These are phyloP conservation scores for Centrocercus urophasianus DNA, from an alignment of 2,113 vertebrate species.

Conservation along the genomic window DNA sequence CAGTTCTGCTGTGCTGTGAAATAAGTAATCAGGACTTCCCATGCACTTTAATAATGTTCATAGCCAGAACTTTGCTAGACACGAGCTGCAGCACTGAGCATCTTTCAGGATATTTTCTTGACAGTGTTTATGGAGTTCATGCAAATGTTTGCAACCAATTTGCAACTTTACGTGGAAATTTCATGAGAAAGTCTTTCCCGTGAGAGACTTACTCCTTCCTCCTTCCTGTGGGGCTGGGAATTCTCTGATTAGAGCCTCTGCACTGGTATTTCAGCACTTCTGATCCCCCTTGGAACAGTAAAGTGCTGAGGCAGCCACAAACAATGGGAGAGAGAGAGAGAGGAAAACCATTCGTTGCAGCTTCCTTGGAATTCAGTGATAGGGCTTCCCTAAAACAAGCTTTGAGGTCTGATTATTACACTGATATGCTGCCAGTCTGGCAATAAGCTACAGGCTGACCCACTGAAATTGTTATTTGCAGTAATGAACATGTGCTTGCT, in stretches of 20 bases:
- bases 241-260: slow-evolving; percentile 52
- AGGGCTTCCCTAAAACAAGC: not conserved
- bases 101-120: not conserved
- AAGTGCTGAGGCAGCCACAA: slow-evolving; percentile 45
- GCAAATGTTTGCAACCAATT: not conserved
- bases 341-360: not conserved
- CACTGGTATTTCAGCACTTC: slow-evolving; percentile 6
- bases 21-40: not conserved
- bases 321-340: slow-evolving; percentile 26
- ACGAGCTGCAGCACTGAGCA: not conserved
- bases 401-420: not conserved
- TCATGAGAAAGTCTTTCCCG: not conserved
- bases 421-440: not conserved
- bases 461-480: not conserved
- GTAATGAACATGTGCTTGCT: not conserved
- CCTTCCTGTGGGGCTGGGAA: slow-evolving; percentile 42
- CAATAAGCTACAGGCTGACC: not conserved
- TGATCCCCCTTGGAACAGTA: not conserved
- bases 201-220: slow-evolving; percentile 20
- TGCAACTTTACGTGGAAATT: slow-evolving; percentile 9
- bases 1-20: not conserved
- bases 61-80: not conserved
- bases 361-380: not conserved
- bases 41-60: not conserved
- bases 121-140: not conserved